Evolutionary conservation across 1,140 invertebrate genomes (phyloP), one percentile per base, ranked within the genome.

Genomic region (Cotesia glomerata): DNA sequence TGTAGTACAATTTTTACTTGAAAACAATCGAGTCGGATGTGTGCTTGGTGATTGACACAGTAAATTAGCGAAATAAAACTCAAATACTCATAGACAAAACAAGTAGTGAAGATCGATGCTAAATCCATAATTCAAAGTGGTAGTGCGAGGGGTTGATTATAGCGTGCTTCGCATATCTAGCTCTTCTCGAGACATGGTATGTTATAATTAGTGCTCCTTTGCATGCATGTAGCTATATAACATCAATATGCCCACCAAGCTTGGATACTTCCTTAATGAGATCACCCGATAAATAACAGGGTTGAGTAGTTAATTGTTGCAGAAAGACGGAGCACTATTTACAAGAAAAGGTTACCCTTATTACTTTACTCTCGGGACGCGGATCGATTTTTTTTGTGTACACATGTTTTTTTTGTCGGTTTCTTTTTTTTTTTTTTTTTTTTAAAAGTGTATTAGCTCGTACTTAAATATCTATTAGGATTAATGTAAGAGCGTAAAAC

Each of bases 151-250:
- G 66, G 56, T 26, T 34, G 13, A 54, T 59, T 35, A 45, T 64
- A 14, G 61, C 79, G 78, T 80, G 76, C 73, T 64, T 78, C 65
- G 78, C 78, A 78, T 80, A 75, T 76, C 79, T 54, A 69, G 49
- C 76, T 64, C 78, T 75, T 79, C 77, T 77, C 74, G 73, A 45
- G 16, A 67, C 79, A 54, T 77, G 79, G 79, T 80, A 80, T 79
- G 79, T 80, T 79, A 79, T 80, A 80, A 80, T 80, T 80, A 80
- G 79, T 74, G 73, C 67, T 70, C 18, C 68, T 73, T 32, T 52
- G 54, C 71, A 35, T 70, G 18, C 68, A 32, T 39, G 45, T 32
- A 58, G 65, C 75, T 61, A 78, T 72, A 74, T 74, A 80, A 78
- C 78, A 78, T 80, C 66, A 73, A 80, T 78, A 77, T 76, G 78